These are phyloP conservation scores for Schizaphis graminum DNA, from an alignment of 2,888 invertebrate genomes.

Conservation along the genomic window DNA sequence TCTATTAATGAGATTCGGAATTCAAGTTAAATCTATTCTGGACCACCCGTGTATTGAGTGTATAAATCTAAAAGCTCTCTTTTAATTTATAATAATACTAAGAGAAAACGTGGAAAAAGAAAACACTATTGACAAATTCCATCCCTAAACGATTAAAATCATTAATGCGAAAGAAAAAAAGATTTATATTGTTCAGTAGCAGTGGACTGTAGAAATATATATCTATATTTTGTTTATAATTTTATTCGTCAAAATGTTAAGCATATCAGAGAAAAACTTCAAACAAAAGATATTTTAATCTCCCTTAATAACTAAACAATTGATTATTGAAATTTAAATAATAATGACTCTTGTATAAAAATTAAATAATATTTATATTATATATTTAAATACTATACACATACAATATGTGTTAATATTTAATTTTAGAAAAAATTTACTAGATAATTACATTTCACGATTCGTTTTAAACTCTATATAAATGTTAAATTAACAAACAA, in stretches of 20 bases:
- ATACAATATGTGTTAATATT: neutral
- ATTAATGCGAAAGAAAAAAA: neutral
- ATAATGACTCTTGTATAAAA: neutral
- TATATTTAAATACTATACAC: too few species aligned
- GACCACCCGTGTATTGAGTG: neutral
- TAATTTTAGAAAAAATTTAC: neutral
- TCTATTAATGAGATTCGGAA: neutral
- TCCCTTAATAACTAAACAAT: neutral
- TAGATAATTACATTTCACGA: neutral
- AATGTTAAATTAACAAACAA: neutral
- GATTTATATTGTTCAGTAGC: slow-evolving; percentile 13
- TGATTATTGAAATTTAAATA: neutral
- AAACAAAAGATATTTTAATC: neutral
- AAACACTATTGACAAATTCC: neutral
- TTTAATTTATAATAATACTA: neutral
- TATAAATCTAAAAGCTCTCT: neutral
- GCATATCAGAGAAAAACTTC: neutral
- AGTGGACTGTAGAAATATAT: neutral
- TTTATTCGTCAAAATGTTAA: slow-evolving; percentile 3
- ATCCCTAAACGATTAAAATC: slow-evolving; percentile 1
- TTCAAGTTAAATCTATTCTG: neutral
- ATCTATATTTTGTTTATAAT: neutral
- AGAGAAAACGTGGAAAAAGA: neutral
- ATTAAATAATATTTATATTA: neutral
- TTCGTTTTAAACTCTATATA: neutral